phyloP scores from a whole-genome alignment of 2,888 invertebrate genomes.

The Apocheima hispidaria region DNA sequence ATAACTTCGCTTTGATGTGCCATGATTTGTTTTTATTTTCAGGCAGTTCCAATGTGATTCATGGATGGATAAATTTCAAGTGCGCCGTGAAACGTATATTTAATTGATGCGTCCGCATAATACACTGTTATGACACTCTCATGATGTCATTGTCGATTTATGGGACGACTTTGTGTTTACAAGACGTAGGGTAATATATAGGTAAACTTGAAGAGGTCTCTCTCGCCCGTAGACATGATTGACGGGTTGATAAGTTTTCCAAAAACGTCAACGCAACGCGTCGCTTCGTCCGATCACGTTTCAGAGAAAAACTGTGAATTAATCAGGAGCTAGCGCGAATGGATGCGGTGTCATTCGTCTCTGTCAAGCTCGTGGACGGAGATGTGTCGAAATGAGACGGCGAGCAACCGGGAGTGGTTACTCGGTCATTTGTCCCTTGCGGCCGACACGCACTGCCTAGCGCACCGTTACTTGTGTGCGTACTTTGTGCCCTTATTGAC shows the following conservation, averaged over 20 bases:
- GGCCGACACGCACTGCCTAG: conserved; percentile 69
- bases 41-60: conserved; percentile 79
- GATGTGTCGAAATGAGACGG: conserved; percentile 67
- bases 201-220: conserved; percentile 50
- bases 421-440: conserved; percentile 76
- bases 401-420: conserved; percentile 75
- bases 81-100: conserved; percentile 75
- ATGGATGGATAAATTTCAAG: conserved; percentile 81
- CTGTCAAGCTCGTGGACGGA: conserved; percentile 64
- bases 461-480: conserved; percentile 53
- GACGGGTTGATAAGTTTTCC: conserved; percentile 71
- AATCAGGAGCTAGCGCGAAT: conserved; percentile 76
- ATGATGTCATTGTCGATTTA: conserved; percentile 58
- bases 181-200: conserved; percentile 38
- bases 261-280: conserved; percentile 72
- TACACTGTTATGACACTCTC: conserved; percentile 74
- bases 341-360: conserved; percentile 71
- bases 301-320: conserved; percentile 82
- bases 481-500: conserved; percentile 53
- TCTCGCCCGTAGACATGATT: conserved; percentile 54
- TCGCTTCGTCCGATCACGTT: conserved; percentile 69
- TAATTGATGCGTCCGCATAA: conserved; percentile 75
- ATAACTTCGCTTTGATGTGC: conserved; percentile 85
- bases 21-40: conserved; percentile 84
- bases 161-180: conserved; percentile 41